Percentiles rank a stretch among this genome's conserved stretches.
phyloP scores from a whole-genome alignment of 2,797 vertebrate species.

The Sternotherus odoratus region DNA sequence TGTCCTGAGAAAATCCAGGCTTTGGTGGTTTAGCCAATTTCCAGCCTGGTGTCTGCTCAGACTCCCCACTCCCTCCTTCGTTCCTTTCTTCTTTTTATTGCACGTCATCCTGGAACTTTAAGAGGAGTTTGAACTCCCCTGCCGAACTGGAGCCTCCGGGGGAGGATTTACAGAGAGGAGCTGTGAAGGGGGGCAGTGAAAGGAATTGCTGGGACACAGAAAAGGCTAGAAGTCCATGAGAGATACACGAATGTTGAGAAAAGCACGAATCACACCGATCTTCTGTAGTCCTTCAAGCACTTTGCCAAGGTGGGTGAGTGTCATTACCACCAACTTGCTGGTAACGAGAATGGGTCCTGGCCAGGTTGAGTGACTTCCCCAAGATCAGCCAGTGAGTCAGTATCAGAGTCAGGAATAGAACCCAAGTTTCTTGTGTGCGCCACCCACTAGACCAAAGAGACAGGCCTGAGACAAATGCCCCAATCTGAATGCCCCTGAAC shows the following conservation, averaged over 20 bases:
- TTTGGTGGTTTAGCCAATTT: neutral
- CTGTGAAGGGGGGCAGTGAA: accelerated
- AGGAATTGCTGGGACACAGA: neutral
- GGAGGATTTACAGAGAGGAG: neutral
- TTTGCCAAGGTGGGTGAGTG: neutral
- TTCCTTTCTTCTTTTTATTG: neutral
- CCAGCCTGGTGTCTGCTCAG: neutral
- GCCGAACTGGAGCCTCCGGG: neutral
- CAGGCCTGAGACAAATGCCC: neutral
- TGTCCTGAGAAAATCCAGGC: conserved; percentile 42
- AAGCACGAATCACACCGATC: neutral
- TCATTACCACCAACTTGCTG: neutral
- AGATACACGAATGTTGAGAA: neutral
- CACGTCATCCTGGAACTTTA: neutral
- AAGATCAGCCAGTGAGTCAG: neutral
- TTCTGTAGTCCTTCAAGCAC: neutral
- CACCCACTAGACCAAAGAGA: neutral
- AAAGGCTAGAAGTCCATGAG: accelerated
- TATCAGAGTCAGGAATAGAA: neutral
- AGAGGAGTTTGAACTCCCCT: neutral
- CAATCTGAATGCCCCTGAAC: neutral
- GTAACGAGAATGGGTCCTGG: neutral
- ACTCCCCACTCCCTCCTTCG: neutral
- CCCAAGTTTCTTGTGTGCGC: neutral
- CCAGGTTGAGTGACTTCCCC: neutral